Base-by-base conservation (phyloP, 2,113 vertebrate genomes). In the Cynoglossus semilaevis region DNA sequence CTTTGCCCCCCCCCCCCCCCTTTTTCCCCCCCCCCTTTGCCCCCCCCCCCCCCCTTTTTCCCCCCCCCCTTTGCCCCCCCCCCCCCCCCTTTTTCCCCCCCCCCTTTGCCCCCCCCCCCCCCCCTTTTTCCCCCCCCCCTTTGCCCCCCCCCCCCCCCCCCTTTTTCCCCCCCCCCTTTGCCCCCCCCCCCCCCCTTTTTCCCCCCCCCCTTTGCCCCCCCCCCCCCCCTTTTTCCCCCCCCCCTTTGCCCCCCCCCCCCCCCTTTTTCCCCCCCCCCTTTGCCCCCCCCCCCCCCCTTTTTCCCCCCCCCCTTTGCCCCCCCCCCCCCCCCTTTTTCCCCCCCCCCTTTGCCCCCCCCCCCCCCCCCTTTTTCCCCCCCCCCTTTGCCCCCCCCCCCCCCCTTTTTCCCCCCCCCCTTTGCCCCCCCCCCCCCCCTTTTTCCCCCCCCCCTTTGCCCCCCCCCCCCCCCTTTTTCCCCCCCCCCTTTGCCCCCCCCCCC, bases 401-500 rank as follows among this genome's bases (percentile, higher is more conserved):
- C 55, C 22, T 29, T 29, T 29, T 4, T 29, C 22, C 6, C 6
- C 6, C 22, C 2, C 22, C 6, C 22, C 6, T 29, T 29, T 29
- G 22, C 68, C 17, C 50, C 0, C 47, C 43, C 51, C 12, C 37
- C n/a, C 43, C 47, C 50, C 43, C 51, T n/a, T n/a, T n/a, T n/a
- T n/a, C n/a, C n/a, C n/a, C n/a, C n/a, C n/a, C n/a, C n/a, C n/a
- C n/a, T n/a, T n/a, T n/a, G n/a, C 17, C 50, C 0, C 47, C 43
- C 51, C 12, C 37, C n/a, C 43, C 47, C 50, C 43, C 51, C 22
- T 29, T 29, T 29, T 29, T 2, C 68, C 17, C 50, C 0, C 47
- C 43, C 51, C 12, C 37, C n/a, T n/a, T n/a, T n/a, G n/a, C n/a
- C 43, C 47, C 50, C 43, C 51, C 49, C 69, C 51, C 50, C 63